Percentiles rank a stretch among this genome's conserved stretches.
phyloP scores from a whole-genome alignment of 2,797 vertebrate genomes.

The Enteromius fasciolatus region DNA sequence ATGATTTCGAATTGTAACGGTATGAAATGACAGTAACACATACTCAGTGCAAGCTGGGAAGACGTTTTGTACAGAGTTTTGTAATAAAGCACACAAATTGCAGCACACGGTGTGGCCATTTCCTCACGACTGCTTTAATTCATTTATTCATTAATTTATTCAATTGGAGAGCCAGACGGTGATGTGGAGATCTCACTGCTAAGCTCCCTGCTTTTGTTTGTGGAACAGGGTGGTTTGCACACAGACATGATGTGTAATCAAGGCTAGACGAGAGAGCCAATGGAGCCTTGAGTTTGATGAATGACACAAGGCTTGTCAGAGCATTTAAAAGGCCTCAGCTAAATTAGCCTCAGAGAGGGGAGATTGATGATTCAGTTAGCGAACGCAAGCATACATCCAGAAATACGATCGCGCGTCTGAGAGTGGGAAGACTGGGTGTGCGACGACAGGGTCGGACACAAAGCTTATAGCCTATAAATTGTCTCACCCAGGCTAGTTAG shows the following conservation, averaged over 20 bases:
- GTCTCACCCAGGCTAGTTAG: conserved; percentile 13
- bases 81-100: conserved; percentile 46
- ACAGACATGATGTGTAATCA: conserved; percentile 56
- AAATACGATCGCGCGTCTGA: conserved; percentile 47
- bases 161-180: not conserved
- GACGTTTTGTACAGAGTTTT: conserved; percentile 49
- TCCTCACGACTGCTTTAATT: conserved; percentile 9
- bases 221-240: conserved; percentile 34
- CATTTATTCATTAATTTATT: not conserved
- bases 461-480: conserved; percentile 50
- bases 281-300: conserved; percentile 52
- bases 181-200: conserved; percentile 35
- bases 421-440: conserved; percentile 27
- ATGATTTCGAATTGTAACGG: conserved; percentile 36
- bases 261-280: conserved; percentile 36
- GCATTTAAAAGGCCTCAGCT: conserved; percentile 59
- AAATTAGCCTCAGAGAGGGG: conserved; percentile 57
- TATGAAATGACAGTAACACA: conserved; percentile 27
- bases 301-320: conserved; percentile 48
- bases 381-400: conserved; percentile 55
- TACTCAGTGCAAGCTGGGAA: conserved; percentile 33
- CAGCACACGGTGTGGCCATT: conserved; percentile 33
- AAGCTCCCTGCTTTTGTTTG: conserved; percentile 45
- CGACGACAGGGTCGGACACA: not conserved
- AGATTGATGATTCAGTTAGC: conserved; percentile 59